These are phyloP conservation scores for Bos javanicus DNA, from an alignment of 2,113 vertebrate genomes.

Conservation along the genomic window DNA sequence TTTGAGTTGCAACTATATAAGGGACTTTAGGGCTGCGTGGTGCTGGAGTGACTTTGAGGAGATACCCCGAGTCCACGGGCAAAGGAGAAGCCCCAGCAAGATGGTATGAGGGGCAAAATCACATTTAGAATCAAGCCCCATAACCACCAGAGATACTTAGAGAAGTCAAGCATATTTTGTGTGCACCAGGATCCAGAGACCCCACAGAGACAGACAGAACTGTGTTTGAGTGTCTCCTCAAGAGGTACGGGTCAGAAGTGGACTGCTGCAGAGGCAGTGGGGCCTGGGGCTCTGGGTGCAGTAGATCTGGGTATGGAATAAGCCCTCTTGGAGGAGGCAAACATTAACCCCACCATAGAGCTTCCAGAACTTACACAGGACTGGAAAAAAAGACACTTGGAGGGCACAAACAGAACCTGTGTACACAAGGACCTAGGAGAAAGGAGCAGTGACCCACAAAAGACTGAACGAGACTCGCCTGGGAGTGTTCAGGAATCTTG, in stretches of 20 bases:
- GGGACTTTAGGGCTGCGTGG: neutral
- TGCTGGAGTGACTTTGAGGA: neutral
- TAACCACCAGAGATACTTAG: neutral
- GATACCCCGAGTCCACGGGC: neutral
- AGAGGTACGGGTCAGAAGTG: neutral
- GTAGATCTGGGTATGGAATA: neutral
- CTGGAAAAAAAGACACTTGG: neutral
- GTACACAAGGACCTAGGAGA: neutral
- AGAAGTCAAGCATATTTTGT: neutral
- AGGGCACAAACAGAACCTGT: neutral
- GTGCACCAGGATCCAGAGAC: neutral
- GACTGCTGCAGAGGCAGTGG: neutral
- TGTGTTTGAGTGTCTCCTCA: neutral
- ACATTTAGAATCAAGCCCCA: neutral
- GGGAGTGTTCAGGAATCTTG: neutral
- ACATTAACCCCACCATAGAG: neutral
- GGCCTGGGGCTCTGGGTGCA: neutral
- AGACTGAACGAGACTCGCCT: neutral
- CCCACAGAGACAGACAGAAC: neutral
- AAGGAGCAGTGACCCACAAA: neutral
- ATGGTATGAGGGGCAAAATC: neutral
- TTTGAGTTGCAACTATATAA: neutral
- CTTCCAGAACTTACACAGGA: neutral
- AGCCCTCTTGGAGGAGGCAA: neutral
- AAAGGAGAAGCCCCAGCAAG: neutral